Base-by-base conservation (phyloP, 1,140 invertebrate species). In the Triops longicaudatus region DNA sequence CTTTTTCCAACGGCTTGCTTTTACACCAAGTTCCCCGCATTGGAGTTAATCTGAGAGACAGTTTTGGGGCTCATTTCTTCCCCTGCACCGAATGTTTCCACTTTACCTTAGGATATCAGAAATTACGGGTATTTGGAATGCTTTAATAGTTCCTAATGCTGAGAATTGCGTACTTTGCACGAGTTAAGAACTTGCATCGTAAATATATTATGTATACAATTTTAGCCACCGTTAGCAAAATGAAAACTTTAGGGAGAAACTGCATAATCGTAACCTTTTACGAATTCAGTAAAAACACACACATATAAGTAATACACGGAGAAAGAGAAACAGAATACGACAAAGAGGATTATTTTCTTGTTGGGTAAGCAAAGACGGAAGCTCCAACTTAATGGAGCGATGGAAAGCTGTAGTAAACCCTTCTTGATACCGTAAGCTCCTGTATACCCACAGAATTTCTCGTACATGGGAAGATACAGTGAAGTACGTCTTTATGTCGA, bases 351-450 rank as follows among this genome's bases (percentile, higher is more conserved):
- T 63, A 63, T 17, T 63, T 63, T 63, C 50, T 10, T 63, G 4
- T 63, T 63, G 50, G 50, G 14, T 63, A 63, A 63, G 50, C 50
- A 63, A 63, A 63, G 50, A 17, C 22, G 50, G 50, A 22, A 63
- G 50, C 50, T 63, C 17, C 0, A 22, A 63, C 17, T 63, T 63
- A 63, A 63, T 63, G 50, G 50, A 63, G 50, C 50, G 50, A 63
- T 63, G 50, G 50, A 63, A 63, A 63, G 50, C 50, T 22, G 50
- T 63, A 63, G 50, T 63, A 63, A 37, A 63, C 50, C 50, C 50
- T n/a, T 14, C 50, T n/a, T 63, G 50, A 17, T 63, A 11, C 50
- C 14, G 50, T 63, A 63, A 63, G 50, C 50, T 63, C 17, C 50
- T 63, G 31, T 37, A 37, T 37, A 37, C 2, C 31, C 2, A 37